Conservation (phyloP, 2,113 vertebrate species). For the Origma solitaria region DNA sequence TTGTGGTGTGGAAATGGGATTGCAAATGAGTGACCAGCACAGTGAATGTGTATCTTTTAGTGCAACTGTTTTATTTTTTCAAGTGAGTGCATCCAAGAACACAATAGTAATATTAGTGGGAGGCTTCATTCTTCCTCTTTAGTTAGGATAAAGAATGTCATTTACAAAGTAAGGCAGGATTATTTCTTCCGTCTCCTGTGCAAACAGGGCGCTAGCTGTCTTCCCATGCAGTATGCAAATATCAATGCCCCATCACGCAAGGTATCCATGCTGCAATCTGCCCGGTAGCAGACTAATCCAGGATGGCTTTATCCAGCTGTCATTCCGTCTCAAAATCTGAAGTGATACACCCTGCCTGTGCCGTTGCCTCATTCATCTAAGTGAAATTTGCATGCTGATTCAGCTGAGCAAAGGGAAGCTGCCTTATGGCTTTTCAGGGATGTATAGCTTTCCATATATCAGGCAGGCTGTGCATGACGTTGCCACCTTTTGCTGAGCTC, state of each 20-base stretch:
- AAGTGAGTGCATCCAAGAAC: not conserved
- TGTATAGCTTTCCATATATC: not conserved
- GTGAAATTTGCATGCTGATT: not conserved
- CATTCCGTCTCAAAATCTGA: not conserved
- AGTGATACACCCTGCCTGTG: not conserved
- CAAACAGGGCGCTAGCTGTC: not conserved
- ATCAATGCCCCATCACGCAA: not conserved
- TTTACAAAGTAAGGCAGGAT: not conserved
- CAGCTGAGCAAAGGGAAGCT: not conserved
- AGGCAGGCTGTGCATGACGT: not conserved
- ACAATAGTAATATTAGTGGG: not conserved
- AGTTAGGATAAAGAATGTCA: not conserved
- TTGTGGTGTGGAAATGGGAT: not conserved
- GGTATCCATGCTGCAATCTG: not conserved
- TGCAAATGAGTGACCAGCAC: not conserved
- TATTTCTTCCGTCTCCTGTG: not conserved
- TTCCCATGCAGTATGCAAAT: not conserved
- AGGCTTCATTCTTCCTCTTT: not conserved
- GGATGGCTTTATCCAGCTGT: not conserved
- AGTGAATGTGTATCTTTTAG: not conserved
- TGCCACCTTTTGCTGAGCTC: slow-evolving; percentile 26
- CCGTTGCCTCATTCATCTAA: not conserved
- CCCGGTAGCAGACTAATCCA: not conserved
- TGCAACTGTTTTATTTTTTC: not conserved
- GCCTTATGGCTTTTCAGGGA: slow-evolving; percentile 5